Conservation (phyloP, 2,113 vertebrate genomes). For the Proterorhinus semilunaris region DNA sequence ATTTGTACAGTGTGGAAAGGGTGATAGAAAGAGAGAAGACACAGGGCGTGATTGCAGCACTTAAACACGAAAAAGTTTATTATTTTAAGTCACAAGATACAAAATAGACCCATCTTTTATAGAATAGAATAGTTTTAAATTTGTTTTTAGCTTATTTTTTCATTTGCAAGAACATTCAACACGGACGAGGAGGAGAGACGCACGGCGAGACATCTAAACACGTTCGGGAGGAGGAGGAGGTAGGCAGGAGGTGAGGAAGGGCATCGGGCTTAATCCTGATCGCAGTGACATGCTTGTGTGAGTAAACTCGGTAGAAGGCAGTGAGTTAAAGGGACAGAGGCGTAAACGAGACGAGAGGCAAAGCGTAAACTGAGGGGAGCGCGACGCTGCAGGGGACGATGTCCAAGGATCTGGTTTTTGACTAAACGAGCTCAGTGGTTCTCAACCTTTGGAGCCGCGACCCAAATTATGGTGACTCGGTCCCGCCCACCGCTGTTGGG, state of each 20-base stretch:
- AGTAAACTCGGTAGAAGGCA: neutral
- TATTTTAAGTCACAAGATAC: conserved; percentile 65
- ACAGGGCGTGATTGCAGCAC: conserved; percentile 59
- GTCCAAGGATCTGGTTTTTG: no score
- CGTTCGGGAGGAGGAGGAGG: no score
- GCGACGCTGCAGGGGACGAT: neutral
- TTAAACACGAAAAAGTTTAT: conserved; percentile 68
- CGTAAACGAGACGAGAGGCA: neutral
- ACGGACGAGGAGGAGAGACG: conserved; percentile 13
- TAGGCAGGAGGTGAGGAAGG: neutral
- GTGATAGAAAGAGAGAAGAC: conserved; percentile 42
- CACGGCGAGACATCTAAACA: no score
- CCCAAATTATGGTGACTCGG: no score
- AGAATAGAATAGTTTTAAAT: conserved; percentile 38
- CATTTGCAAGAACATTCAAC: conserved; percentile 63
- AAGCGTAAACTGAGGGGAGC: neutral
- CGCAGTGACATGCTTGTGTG: neutral
- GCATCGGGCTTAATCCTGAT: neutral
- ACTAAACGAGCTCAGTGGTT: no score
- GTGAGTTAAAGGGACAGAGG: conserved; percentile 1
- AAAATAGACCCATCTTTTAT: conserved; percentile 56
- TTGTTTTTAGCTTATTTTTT: conserved; percentile 50
- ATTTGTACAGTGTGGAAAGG: no score
- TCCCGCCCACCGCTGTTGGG: no score
- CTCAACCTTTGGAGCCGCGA: no score